phyloP scores from a whole-genome alignment of 1,140 invertebrate genomes.

The Cheumatopsyche charites region DNA sequence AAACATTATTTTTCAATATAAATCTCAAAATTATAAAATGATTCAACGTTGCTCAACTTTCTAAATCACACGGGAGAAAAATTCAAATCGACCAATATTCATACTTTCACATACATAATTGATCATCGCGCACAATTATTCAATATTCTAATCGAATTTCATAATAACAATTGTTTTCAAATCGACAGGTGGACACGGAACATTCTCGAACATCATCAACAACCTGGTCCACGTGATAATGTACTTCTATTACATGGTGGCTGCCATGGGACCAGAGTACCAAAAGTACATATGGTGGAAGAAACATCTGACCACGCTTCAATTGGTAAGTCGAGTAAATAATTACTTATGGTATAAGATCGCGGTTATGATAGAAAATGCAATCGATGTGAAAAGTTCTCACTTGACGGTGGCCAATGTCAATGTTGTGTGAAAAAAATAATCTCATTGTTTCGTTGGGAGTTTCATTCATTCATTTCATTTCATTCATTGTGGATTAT shows the following conservation, averaged over 20 bases:
- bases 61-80: too few relatives aligned
- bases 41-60: too few relatives aligned
- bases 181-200: constrained; percentile 82
- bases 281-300: constrained; percentile 96
- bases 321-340: constrained; percentile 72
- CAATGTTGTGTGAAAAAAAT: not conserved
- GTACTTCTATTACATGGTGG: constrained; percentile 92
- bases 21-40: too few relatives aligned
- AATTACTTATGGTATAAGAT: constrained; percentile 1
- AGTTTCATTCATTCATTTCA: too few relatives aligned
- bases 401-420: not conserved
- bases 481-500: too few relatives aligned
- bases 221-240: constrained; percentile 94
- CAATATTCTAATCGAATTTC: too few relatives aligned
- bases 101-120: too few relatives aligned
- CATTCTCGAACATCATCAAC: constrained; percentile 91
- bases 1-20: constrained; percentile 14
- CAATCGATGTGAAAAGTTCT: not conserved
- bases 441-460: too few relatives aligned
- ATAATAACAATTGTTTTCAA: constrained; percentile 25
- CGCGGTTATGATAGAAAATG: not conserved
- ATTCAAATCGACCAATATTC: too few relatives aligned
- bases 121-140: too few relatives aligned
- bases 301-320: constrained; percentile 88
- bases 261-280: constrained; percentile 89